Evolutionary conservation across 2,888 invertebrate genomes (phyloP).

Genomic region (Exephanes ischioxanthus): DNA sequence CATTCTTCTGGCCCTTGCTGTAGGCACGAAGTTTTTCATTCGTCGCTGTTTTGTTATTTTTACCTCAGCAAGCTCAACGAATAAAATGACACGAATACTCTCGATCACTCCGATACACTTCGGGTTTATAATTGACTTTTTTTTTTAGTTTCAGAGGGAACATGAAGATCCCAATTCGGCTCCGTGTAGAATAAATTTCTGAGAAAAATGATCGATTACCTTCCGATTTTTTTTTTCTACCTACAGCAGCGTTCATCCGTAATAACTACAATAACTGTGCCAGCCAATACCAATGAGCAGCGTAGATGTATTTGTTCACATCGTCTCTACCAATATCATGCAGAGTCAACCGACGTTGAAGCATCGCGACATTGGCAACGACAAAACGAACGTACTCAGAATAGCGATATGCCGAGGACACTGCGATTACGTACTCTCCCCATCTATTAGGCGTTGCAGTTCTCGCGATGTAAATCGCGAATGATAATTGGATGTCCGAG

Average conservation of each 20-base stretch:
- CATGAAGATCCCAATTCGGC: neutral
- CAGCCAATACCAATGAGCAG: neutral
- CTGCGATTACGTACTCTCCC: neutral
- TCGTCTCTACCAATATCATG: neutral
- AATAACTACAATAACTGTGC: constrained; percentile 9
- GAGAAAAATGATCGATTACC: neutral
- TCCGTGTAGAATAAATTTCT: neutral
- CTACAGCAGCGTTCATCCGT: neutral
- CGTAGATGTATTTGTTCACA: neutral
- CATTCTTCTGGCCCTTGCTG: neutral
- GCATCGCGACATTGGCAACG: constrained; percentile 11
- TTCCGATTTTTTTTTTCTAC: constrained; percentile 7
- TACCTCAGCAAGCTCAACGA: neutral
- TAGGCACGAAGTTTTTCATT: neutral
- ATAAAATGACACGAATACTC: neutral
- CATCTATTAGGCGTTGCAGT: constrained; percentile 29
- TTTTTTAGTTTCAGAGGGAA: neutral
- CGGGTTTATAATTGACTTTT: neutral
- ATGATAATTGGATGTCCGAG: constrained; percentile 71
- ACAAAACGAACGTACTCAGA: constrained; percentile 28
- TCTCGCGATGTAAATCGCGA: constrained; percentile 61
- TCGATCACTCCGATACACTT: no score
- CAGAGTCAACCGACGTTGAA: constrained; percentile 10
- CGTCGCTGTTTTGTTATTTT: neutral
- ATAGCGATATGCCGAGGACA: constrained; percentile 45